Evolutionary conservation across 1,140 invertebrate genomes (phyloP), one percentile per base, ranked within the genome.

Genomic region (Pseudomyrmex dendroicus): DNA sequence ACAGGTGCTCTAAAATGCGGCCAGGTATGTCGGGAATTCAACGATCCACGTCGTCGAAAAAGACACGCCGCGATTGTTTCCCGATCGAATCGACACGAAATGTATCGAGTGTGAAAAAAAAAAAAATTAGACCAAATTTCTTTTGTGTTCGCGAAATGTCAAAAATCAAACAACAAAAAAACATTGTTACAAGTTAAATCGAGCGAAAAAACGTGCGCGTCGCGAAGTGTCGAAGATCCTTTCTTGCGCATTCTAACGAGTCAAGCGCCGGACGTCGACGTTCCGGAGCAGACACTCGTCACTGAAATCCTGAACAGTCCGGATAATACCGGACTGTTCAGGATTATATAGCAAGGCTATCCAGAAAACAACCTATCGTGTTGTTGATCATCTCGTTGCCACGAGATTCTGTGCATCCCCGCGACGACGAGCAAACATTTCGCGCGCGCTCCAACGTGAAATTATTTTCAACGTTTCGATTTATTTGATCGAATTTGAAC

Each of bases 1-100:
- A 94, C 93, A 93, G 90, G 82, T 89, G 89, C 57, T 88, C 89
- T 73, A 90, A 35, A 89, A 91, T 67, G 56, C 90, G 59, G 83
- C 80, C 80, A 35, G 3, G 8, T 10, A 7, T 22, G 20, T 10
- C 17, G 12, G n/a, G 15, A 76, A 46, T 63, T 59, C n/a, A 12
- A 17, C 15, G 5, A 22, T 8, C 12, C 46, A 0, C 44, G 62
- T 13, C 25, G 22, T 25, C 25, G 25, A 2, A 25, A 25, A 25
- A 25, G 25, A 25, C 25, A 1, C 22, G 22, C 2, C 4, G 35
- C 1, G 35, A 35, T 35, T 35, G 35, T 35, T 35, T 35, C 35
- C 5, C 5, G 35, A 35, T 35, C 35, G 5, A 35, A 35, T 35
- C 2, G 25, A 35, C 35, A 7, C 35, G 7, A 35, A 7, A 35